Percentiles rank a stretch among this genome's conserved stretches.
Conservation (phyloP, 2,888 invertebrate species). For the Patella caerulea region DNA sequence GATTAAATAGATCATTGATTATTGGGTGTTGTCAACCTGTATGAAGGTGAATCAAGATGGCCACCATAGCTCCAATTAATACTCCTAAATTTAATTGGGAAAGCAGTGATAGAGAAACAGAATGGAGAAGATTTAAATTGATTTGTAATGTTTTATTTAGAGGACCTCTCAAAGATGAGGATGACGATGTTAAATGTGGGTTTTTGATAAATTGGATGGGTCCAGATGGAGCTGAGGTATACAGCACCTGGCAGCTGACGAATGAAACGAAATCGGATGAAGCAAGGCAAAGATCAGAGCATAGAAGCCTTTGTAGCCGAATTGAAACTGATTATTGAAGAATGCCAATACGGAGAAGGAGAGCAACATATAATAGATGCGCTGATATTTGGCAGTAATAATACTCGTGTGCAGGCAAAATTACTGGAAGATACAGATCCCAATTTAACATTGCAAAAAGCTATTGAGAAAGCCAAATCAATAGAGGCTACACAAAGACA, state of each 20-base stretch:
- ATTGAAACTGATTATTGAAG: background rate
- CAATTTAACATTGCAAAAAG: background rate
- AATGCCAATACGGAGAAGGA: background rate
- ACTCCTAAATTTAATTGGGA: conserved; percentile 1
- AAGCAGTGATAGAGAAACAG: background rate
- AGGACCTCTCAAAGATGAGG: background rate
- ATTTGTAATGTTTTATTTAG: background rate
- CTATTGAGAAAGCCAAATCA: background rate
- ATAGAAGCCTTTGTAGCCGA: background rate
- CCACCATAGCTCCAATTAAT: background rate
- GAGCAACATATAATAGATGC: background rate
- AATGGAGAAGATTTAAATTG: background rate
- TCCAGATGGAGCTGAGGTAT: conserved; percentile 1
- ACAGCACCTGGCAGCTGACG: background rate
- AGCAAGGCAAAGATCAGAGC: background rate
- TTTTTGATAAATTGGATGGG: background rate
- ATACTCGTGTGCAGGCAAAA: background rate
- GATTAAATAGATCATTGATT: background rate
- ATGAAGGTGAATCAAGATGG: background rate
- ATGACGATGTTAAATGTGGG: background rate
- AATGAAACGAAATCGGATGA: background rate
- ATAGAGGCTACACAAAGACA: background rate
- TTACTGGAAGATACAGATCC: background rate
- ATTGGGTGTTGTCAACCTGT: background rate
- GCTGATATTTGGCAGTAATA: background rate